Evolutionary conservation across 2,113 vertebrate genomes (phyloP), one percentile per base, ranked within the genome.

Genomic region (Monopterus albus): DNA sequence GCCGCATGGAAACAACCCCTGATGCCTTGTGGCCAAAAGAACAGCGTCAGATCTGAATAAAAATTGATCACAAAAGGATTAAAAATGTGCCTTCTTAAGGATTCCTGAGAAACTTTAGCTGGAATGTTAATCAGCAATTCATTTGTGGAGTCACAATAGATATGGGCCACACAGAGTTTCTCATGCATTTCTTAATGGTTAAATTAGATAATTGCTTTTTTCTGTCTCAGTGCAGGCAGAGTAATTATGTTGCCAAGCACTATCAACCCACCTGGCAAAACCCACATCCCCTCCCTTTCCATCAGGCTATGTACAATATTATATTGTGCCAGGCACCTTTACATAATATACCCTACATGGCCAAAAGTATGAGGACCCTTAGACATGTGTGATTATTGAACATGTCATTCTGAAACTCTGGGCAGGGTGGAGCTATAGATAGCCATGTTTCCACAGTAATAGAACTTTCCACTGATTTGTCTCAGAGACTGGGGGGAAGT

Each of bases 1-100:
- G 81, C 73, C 72, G 78, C 64, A 87, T 80, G 59, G 79, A 86
- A 88, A 78, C 71, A 79, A 52, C 56, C 60, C 55, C 0, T 17
- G 57, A 60, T 51, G 60, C 73, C 78, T 78, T 10, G 5, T 14
- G 2, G 72, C 59, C 56, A 62, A 68, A 82, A 55, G 39, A 70
- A 12, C 72, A 57, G 13, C 13, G 2, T 51, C 65, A 28, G 28
- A 72, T 79, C 49, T 46, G 59, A 66, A 72, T 60, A 36, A 49
- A 59, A 81, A 83, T 38, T 77, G 36, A 82, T 81, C 50, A 61
- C 51, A 70, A 71, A 79, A 65, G 58, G 45, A 75, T 62, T 14
- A 10, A 20, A 58, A 60, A 53, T 10, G 31, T 0, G 2, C 2
- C 9, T 11, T 28, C 25, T 61, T 29, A 43, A 47, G 58, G 31